These are phyloP conservation scores for Drosophila borborema DNA, from an alignment of 2,888 invertebrate species.

Conservation along the genomic window DNA sequence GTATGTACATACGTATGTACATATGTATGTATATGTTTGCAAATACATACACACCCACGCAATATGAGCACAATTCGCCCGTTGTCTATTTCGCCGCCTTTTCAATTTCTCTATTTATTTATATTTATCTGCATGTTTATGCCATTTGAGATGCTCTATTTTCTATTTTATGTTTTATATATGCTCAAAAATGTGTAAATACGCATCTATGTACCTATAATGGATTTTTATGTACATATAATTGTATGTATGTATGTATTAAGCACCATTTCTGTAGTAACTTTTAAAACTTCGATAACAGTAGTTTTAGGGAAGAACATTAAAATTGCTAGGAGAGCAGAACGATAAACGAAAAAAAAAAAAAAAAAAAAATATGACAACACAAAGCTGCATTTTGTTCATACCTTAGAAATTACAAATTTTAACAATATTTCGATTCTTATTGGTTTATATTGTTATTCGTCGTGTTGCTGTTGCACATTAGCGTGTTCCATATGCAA, in stretches of 20 bases:
- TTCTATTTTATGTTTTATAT: background rate
- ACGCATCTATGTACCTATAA: constrained; percentile 3
- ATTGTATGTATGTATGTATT: constrained; percentile 3
- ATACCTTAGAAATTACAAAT: constrained; percentile 24
- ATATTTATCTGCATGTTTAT: constrained; percentile 13
- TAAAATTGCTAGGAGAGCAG: too few relatives aligned
- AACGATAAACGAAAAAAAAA: background rate
- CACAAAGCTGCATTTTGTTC: constrained; percentile 6
- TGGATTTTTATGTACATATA: constrained; percentile 3
- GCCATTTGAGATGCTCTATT: constrained; percentile 10
- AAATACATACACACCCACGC: background rate
- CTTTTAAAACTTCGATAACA: constrained; percentile 6
- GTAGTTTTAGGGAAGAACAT: background rate
- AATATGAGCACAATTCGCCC: background rate
- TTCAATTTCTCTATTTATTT: constrained; percentile 35
- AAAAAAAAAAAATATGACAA: constrained; percentile 8
- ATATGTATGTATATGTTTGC: background rate
- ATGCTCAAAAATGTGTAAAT: constrained; percentile 6
- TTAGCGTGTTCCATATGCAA: constrained; percentile 12
- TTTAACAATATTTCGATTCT: constrained; percentile 2
- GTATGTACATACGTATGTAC: too few relatives aligned
- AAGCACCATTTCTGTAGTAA: constrained; percentile 28
- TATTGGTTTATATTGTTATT: constrained; percentile 10
- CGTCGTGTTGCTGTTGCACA: constrained; percentile 25
- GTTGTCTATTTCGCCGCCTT: constrained; percentile 12